Base-by-base conservation (phyloP, 2,888 invertebrate genomes). In the Aspidapion aeneum region DNA sequence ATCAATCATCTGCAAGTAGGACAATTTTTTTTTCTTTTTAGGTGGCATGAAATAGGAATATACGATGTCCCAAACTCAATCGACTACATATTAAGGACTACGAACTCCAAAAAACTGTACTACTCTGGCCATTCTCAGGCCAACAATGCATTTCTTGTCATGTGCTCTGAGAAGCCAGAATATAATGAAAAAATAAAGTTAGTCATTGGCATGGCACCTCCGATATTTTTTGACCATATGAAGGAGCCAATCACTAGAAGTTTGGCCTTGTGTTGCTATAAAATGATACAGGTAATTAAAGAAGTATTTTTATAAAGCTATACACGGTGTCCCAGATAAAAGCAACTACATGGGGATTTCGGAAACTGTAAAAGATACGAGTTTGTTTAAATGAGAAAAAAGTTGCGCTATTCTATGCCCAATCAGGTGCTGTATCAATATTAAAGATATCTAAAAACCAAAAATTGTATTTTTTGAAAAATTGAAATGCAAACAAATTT, bases 111-210 rank as follows among this genome's bases (percentile, higher is more conserved):
- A 0, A 81, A 86, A 55, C 71, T 95, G 0, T 87, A 89, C 71
- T 94, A 92, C 74, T 79, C 92, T 1, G 94, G 94, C 0, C 92
- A 93, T 75, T 94, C 93, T 0, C 87, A 88, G 76, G 94, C 93
- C 5, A 86, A 88, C 0, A 88, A 89, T 0, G 73, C 81, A 1
- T 88, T 88, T 73, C 90, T 85, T 73, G 87, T 88, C 0, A 83
- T 89, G 86, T 81, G 82, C n/a, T 84, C 87, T 0, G 81, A 86
- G 60, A 78, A 80, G 18, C 87, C 90, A 0, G 84, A 85, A 55
- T 90, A 89, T 70, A 88, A 88, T 73, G 73, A 79, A 0, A 90
- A 88, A 76, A 83, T 91, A 2, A 81, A 82, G 57, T 55, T 66
- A 20, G 63, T 66, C 57, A 16, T 68, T 50, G 64, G 64, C 2